Conservation (phyloP, 2,888 invertebrate species). For the Meloe dianella region DNA sequence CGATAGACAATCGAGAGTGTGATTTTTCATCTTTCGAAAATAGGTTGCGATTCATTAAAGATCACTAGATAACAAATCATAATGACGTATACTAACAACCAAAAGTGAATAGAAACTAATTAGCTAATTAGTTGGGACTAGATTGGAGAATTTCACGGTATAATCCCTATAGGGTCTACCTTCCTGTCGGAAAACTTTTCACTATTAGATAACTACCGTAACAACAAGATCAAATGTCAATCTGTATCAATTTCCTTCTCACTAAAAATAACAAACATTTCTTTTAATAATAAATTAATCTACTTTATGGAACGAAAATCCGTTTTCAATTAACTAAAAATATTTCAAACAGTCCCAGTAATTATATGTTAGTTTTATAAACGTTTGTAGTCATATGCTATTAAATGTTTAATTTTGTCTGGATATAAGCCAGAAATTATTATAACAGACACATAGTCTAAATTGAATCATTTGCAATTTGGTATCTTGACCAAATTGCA, state of each 20-base stretch:
- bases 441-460: constrained; percentile 23
- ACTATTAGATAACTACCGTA: neutral
- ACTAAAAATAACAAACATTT: neutral
- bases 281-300: neutral
- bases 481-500: constrained; percentile 1
- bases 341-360: constrained; percentile 33
- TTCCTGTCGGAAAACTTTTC: constrained; percentile 34
- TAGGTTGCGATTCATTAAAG: constrained; percentile 44
- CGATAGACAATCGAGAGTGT: neutral
- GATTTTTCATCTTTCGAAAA: neutral
- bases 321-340: constrained; percentile 33
- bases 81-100: constrained; percentile 14
- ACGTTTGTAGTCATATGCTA: constrained; percentile 42
- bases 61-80: constrained; percentile 47
- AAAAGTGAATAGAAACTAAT: constrained; percentile 38
- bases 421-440: constrained; percentile 38
- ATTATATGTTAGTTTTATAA: constrained; percentile 43
- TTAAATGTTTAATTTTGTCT: constrained; percentile 43
- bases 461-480: constrained; percentile 19
- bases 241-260: neutral
- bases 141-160: constrained; percentile 49
- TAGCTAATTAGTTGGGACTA: constrained; percentile 51
- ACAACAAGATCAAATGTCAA: neutral
- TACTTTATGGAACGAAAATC: constrained; percentile 6
- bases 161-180: constrained; percentile 32